These are phyloP conservation scores for Entomobrya proxima DNA, from an alignment of 2,888 invertebrate genomes.

Conservation along the genomic window DNA sequence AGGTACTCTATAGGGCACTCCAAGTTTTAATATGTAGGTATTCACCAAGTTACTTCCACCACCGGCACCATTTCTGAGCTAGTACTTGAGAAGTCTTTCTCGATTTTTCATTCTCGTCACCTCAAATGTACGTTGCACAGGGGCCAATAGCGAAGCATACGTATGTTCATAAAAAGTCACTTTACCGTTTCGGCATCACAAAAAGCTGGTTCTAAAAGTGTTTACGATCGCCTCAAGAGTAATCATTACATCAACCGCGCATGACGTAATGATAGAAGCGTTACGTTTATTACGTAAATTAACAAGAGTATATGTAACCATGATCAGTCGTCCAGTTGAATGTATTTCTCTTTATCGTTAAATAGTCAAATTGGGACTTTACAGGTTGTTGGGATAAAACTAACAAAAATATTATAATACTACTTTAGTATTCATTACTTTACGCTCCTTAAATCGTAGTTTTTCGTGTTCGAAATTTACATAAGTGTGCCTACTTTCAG, in stretches of 20 bases:
- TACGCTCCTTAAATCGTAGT: background rate
- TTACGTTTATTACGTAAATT: background rate
- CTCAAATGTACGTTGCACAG: no score
- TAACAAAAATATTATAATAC: no score
- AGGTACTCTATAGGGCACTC: background rate
- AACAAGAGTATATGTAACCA: background rate
- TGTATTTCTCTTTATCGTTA: no score
- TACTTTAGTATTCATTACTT: no score
- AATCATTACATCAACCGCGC: background rate
- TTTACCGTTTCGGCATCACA: conserved; percentile 3
- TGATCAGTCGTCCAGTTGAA: background rate
- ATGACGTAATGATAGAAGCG: background rate
- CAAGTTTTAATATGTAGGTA: background rate
- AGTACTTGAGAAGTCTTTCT: no score
- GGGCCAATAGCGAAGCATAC: no score
- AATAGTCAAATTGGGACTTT: no score
- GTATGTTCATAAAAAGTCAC: background rate
- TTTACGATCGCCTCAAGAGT: background rate
- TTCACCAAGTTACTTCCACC: background rate
- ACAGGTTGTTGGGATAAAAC: no score
- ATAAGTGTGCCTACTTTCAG: background rate
- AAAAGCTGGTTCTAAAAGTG: background rate
- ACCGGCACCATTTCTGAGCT: background rate
- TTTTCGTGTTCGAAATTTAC: background rate
- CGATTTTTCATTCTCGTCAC: no score